A percentile compares a stretch with the other conserved stretches of the same genome.
Evolutionary conservation across 2,113 vertebrate species (phyloP).

Genomic region (Aegotheles bennettii): DNA sequence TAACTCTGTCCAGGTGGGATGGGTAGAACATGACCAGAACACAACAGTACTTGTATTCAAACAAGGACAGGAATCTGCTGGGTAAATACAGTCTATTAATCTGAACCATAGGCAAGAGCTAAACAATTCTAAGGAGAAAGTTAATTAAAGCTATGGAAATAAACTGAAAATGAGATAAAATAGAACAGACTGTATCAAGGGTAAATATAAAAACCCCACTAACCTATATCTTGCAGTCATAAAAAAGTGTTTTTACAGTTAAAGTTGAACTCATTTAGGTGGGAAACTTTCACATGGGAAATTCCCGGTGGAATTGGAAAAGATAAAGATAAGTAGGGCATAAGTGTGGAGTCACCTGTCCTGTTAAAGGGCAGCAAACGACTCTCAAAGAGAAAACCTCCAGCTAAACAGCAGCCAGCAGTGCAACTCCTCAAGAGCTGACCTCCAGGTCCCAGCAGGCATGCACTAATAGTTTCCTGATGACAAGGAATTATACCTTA

Average conservation of each 20-base stretch:
- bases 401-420: not conserved
- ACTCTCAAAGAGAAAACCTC: not conserved
- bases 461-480: fast-evolving
- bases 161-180: not conserved
- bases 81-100: not conserved
- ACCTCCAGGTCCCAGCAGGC: not conserved
- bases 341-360: not conserved
- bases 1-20: not conserved
- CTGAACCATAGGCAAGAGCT: not conserved
- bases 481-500: not conserved
- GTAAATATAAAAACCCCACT: not conserved
- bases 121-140: not conserved
- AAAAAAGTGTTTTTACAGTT: not conserved
- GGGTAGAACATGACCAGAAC: not conserved
- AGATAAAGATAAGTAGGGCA: not conserved
- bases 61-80: not conserved
- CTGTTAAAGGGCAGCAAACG: not conserved
- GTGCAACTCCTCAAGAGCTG: not conserved
- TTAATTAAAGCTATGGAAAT: not conserved
- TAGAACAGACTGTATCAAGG: not conserved
- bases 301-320: not conserved
- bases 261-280: not conserved
- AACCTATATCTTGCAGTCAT: not conserved
- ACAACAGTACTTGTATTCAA: not conserved
- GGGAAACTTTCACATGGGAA: not conserved